Percentiles rank a stretch among this genome's conserved stretches.
phyloP scores from a whole-genome alignment of 1,140 invertebrate species.

The Aphis gossypii region DNA sequence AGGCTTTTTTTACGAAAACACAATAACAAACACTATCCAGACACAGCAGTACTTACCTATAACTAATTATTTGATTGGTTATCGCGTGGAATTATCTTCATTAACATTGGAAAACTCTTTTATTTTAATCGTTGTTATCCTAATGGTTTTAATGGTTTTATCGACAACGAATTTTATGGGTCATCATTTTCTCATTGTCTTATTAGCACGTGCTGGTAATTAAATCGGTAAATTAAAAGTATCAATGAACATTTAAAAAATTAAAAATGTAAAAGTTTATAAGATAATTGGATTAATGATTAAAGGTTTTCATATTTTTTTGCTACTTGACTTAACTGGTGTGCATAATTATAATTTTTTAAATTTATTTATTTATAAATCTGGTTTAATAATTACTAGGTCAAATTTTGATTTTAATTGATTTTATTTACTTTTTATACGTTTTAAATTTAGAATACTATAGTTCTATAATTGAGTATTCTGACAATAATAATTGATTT shows the following conservation, averaged over 20 bases:
- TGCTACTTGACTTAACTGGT: background rate
- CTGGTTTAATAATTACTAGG: background rate
- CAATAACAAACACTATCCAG: background rate
- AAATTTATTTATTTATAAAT: background rate
- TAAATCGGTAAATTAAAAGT: slow-evolving; percentile 3
- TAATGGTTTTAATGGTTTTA: background rate
- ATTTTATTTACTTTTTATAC: background rate
- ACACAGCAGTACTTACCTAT: background rate
- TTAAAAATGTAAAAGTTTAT: background rate
- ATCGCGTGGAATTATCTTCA: background rate
- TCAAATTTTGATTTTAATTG: background rate
- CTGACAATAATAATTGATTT: too few species aligned
- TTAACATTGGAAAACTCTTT: slow-evolving; percentile 11
- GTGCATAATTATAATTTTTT: background rate
- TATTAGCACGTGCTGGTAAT: background rate
- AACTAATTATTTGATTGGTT: slow-evolving; percentile 18
- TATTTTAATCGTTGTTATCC: background rate
- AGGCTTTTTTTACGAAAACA: background rate
- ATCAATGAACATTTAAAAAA: background rate
- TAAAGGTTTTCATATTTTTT: background rate
- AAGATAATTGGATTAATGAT: background rate
- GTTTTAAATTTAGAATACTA: background rate
- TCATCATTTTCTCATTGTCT: slow-evolving; percentile 24
- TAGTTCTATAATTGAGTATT: background rate
- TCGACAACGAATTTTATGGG: background rate